These are phyloP conservation scores for Pristionchus exspectatus DNA, from an alignment of 2,888 invertebrate species.

Conservation along the genomic window DNA sequence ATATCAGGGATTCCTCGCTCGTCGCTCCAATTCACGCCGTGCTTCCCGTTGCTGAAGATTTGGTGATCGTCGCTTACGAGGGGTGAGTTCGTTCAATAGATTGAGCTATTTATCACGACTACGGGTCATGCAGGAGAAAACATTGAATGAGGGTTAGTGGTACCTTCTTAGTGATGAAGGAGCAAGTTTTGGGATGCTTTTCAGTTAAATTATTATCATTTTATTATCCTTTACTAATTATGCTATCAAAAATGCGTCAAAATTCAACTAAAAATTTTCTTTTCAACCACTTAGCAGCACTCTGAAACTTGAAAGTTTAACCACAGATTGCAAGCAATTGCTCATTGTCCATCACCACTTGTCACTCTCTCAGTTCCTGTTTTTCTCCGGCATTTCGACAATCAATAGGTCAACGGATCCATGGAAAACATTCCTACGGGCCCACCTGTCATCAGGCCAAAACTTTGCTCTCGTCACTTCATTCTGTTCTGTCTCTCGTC, in stretches of 20 bases:
- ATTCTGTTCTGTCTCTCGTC: background rate
- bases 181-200: no score
- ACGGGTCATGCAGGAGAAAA: background rate
- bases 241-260: no score
- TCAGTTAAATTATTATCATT: no score
- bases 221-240: no score
- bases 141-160: background rate
- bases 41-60: background rate
- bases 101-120: no score
- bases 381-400: background rate
- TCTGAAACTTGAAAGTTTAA: background rate
- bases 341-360: background rate
- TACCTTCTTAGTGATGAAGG: background rate
- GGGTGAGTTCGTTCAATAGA: background rate
- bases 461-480: background rate
- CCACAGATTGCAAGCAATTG: background rate
- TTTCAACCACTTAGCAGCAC: background rate
- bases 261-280: no score
- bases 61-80: slow-evolving; percentile 50
- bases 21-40: slow-evolving; percentile 19
- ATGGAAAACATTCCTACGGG: background rate
- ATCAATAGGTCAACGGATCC: background rate
- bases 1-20: background rate
- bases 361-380: background rate
- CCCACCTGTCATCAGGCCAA: background rate